Evolutionary conservation across 2,888 invertebrate genomes (phyloP).

Genomic region (Oasisia sp.): DNA sequence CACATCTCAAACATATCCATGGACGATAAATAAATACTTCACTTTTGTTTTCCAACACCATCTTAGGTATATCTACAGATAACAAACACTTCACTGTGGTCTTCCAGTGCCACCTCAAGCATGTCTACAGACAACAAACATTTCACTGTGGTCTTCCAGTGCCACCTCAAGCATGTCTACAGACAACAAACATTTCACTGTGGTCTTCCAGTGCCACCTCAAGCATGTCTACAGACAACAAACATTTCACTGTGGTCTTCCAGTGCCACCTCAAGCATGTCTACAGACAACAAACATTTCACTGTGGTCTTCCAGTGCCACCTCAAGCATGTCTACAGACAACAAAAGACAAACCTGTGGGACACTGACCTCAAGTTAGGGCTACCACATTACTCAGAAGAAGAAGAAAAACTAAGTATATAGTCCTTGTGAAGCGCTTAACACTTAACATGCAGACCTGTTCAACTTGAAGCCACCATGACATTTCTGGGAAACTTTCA

Average conservation of each 20-base stretch:
- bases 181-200: slow-evolving; percentile 66
- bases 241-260: neutral
- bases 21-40: slow-evolving; percentile 17
- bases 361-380: too few relatives aligned
- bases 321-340: slow-evolving; percentile 71
- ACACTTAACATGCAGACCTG: too few relatives aligned
- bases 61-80: slow-evolving; percentile 70
- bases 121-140: neutral
- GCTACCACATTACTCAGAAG: neutral
- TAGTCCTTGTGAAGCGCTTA: too few relatives aligned
- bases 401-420: too few relatives aligned
- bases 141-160: too few relatives aligned
- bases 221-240: slow-evolving; percentile 34
- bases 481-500: too few relatives aligned
- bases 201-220: slow-evolving; percentile 87
- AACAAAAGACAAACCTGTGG: too few relatives aligned
- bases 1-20: slow-evolving; percentile 76
- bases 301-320: slow-evolving; percentile 83
- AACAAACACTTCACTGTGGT: slow-evolving; percentile 69
- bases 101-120: slow-evolving; percentile 85
- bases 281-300: slow-evolving; percentile 51
- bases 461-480: too few relatives aligned
- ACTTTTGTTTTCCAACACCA: slow-evolving; percentile 22
- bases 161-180: too few relatives aligned
- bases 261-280: slow-evolving; percentile 70